Percentiles rank a stretch among this genome's conserved stretches.
Evolutionary conservation across 2,113 vertebrate genomes (phyloP).

Genomic region (Odocoileus virginianus): DNA sequence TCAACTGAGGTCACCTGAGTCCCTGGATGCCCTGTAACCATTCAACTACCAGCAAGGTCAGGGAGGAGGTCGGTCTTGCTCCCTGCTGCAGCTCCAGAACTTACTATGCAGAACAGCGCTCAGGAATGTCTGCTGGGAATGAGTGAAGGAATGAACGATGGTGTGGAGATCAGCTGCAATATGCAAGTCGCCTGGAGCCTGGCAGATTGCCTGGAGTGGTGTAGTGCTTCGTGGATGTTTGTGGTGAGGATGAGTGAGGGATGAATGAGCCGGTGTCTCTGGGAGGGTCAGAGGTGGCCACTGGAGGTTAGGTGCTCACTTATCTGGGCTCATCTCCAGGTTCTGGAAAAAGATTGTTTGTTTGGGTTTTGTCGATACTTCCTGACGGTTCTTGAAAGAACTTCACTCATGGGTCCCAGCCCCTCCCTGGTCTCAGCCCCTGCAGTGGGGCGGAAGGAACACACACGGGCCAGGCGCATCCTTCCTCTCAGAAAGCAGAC

Average conservation of each 20-base stretch:
- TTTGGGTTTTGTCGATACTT: background rate
- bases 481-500: conserved; percentile 76
- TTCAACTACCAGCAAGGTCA: background rate
- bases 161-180: no score
- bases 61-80: background rate
- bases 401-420: fast-evolving
- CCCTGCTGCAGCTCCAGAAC: background rate
- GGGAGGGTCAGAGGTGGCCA: background rate
- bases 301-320: background rate
- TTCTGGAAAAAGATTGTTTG: background rate
- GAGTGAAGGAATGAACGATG: background rate
- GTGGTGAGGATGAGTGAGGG: no score
- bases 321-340: background rate
- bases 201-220: no score
- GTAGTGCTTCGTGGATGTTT: background rate
- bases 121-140: background rate
- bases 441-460: conserved; percentile 55
- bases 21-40: background rate
- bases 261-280: background rate
- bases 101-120: fast-evolving
- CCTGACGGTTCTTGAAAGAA: background rate
- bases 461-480: conserved; percentile 62
- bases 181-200: fast-evolving
- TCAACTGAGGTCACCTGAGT: background rate
- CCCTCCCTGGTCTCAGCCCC: background rate